Base-by-base conservation (phyloP, 2,888 invertebrate species). In the Ophioninae sp. region DNA sequence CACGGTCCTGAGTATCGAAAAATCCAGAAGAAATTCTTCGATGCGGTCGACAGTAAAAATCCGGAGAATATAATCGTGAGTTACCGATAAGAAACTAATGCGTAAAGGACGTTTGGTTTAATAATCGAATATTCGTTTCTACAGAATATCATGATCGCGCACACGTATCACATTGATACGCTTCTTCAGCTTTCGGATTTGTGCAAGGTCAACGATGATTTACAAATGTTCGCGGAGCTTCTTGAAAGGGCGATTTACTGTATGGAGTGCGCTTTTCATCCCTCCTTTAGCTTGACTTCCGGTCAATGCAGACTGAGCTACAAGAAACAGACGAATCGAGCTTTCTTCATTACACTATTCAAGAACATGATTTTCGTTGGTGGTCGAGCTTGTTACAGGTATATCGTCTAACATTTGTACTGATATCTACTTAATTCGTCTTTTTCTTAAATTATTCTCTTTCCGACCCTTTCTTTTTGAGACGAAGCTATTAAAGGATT, bases 131-230 rank as follows among this genome's bases (percentile, higher is more conserved):
- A 13, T 68, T 30, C 56, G 21, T 61, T 7, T 92, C 92, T 23
- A 30, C 89, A 95, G 95, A 93, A 94, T 85, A 95, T 97, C 82
- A 94, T 97, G 72, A 95, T 96, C 87, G 93, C 95, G 44, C 95
- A 97, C 91, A 96, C 97, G 0, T 97, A 96, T 90, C 97, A 98
- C 89, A 95, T 97, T 57, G 97, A 97, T 91, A 95, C 96, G 0
- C 93, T 97, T 73, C 94, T 97, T 79, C 97, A 97, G 91, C 93
- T 97, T 62, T 96, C 97, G 79, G 97, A 97, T 91, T 94, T 97
- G 73, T 97, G 96, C 90, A 95, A 95, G 89, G 94, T 97, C 90
- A 96, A 95, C 82, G 97, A 97, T 90, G 97, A 97, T 92, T 94
- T 95, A 84, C 95, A 96, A 73, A 95, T 96, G 94, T 96, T 97